Base-by-base conservation (phyloP, 2,113 vertebrate species). In the Tupaia chinensis region DNA sequence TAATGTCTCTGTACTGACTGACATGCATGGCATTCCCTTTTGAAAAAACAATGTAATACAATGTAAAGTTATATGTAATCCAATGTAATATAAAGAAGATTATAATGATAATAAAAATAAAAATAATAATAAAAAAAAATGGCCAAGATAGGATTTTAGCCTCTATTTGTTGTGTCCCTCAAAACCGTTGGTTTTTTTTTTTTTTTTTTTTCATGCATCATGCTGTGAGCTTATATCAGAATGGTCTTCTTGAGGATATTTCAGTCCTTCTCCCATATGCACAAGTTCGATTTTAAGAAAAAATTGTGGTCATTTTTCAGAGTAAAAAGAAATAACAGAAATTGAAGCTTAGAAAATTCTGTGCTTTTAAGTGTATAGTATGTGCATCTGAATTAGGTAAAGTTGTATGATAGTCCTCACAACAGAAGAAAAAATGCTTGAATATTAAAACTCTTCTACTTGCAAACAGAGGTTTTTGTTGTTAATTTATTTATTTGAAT, bases 361-460 rank as follows among this genome's bases (percentile, higher is more conserved):
- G 9, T 76, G 69, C 11, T 68, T 58, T 94, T 56, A 63, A 5
- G 63, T 66, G 56, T 19, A 72, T 77, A 27, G 63, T 56, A 63
- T 44, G 11, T 87, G 14, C 27, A 65, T 87, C 29, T 87, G n/a
- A 87, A 77, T 89, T 85, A 74, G 93, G 66, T 34, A 84, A 88
- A 92, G 14, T 63, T 76, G 2, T 19, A 25, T 66, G 34, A 56
- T 20, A 76, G 32, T 78, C 16, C 56, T 73, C 12, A 22, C 53
- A 84, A 34, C 19, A 80, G n/a, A 89, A 89, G 44, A 89, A 12
- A 44, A 89, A 72, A 89, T 84, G 23, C 16, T 32, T 77, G 32
- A 25, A 15, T 53, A 58, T 16, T 44, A 13, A 72, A 12, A 53
- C 0, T 63, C 69, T 83, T 60, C 54, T n/a, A 19, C 17, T 74